phyloP scores from a whole-genome alignment of 2,888 invertebrate species.

The Tryphoninae sp. region DNA sequence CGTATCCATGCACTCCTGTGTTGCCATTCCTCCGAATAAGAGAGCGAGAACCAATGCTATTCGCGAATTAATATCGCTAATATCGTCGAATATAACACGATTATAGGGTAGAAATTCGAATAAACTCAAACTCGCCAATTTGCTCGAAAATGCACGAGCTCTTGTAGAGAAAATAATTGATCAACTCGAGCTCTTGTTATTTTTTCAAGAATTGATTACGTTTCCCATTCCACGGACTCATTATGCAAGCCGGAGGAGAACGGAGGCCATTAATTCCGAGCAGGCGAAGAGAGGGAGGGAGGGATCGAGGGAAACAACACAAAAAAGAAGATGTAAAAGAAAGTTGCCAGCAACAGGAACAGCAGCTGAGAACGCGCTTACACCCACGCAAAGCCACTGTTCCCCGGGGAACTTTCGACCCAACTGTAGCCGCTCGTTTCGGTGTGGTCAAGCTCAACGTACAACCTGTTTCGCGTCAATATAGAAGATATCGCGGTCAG shows the following conservation, averaged over 20 bases:
- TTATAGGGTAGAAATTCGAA: no score
- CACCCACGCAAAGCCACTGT: not conserved
- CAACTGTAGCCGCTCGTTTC: not conserved
- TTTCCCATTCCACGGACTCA: not conserved
- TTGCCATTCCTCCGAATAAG: not conserved
- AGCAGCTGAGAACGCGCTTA: not conserved
- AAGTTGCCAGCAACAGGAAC: not conserved
- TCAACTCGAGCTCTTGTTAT: no score
- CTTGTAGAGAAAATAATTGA: no score
- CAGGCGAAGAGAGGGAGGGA: not conserved
- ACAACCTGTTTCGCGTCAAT: constrained; percentile 1
- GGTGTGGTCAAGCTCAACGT: not conserved
- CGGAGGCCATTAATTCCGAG: not conserved
- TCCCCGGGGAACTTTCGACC: constrained; percentile 2
- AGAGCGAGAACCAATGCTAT: no score
- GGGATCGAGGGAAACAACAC: not conserved
- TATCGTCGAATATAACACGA: no score
- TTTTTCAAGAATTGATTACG: no score
- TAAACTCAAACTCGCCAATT: no score
- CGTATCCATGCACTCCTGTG: not conserved
- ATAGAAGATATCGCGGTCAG: constrained; percentile 5
- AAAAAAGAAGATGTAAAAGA: not conserved
- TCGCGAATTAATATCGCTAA: no score
- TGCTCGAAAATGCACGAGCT: no score
- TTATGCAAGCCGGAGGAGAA: not conserved